These are phyloP conservation scores for Lordiphosa stackelbergi DNA, from an alignment of 1,140 invertebrate genomes.

Conservation along the genomic window DNA sequence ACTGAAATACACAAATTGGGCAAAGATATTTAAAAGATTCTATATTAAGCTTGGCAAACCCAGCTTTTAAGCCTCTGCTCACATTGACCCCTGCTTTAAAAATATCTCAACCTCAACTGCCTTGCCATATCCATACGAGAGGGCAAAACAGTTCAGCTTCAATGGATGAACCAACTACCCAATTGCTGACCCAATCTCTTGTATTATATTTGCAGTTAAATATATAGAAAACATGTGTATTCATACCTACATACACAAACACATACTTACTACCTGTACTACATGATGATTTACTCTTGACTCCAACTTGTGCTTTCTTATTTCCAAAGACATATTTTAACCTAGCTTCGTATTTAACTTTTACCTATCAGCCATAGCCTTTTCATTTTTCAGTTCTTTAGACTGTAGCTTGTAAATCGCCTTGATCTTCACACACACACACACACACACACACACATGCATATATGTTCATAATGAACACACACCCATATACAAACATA, in stretches of 20 bases:
- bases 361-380: constrained; percentile 12
- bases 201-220: constrained; percentile 25
- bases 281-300: not conserved
- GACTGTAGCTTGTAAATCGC: constrained; percentile 14
- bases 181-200: too few species aligned
- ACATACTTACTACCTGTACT: not conserved
- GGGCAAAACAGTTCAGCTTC: too few species aligned
- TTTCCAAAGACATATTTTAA: constrained; percentile 9
- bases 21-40: too few species aligned
- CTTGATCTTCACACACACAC: constrained; percentile 10
- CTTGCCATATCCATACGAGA: too few species aligned
- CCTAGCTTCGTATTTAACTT: constrained; percentile 14
- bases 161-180: too few species aligned
- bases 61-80: too few species aligned
- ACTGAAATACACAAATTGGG: too few species aligned
- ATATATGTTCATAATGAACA: constrained; percentile 22
- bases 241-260: constrained; percentile 3
- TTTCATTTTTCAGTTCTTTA: constrained; percentile 7
- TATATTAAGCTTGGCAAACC: too few species aligned
- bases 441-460: constrained; percentile 25
- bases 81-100: too few species aligned
- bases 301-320: constrained; percentile 7
- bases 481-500: constrained; percentile 15
- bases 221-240: constrained; percentile 33
- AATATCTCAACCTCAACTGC: too few species aligned